Evolutionary conservation across 2,113 vertebrate genomes (phyloP).

Genomic region (Gadus chalcogrammus): DNA sequence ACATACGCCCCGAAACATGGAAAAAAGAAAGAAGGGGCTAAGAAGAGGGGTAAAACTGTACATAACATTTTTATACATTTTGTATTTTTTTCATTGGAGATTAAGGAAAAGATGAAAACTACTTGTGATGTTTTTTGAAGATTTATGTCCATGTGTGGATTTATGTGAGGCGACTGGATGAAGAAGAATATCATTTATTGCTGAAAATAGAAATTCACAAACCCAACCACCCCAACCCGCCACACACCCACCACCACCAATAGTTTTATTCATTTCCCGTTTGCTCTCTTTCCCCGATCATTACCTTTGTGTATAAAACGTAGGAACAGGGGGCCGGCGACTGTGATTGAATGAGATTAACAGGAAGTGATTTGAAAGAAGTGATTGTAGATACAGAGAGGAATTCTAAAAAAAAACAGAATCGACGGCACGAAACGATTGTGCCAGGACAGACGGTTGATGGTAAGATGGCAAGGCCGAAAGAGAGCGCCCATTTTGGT

Average conservation of each 20-base stretch:
- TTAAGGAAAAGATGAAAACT: slow-evolving; percentile 76
- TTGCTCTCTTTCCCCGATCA: slow-evolving; percentile 29
- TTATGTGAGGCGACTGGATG: slow-evolving; percentile 57
- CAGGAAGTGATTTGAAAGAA: slow-evolving; percentile 35
- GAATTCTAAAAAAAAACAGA: slow-evolving; percentile 31
- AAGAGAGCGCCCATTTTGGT: neutral
- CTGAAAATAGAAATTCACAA: slow-evolving; percentile 31
- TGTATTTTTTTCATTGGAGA: slow-evolving; percentile 98
- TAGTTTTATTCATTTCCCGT: neutral
- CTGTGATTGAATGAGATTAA: slow-evolving; percentile 53
- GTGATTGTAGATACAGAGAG: slow-evolving; percentile 65
- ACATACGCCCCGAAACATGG: slow-evolving; percentile 19
- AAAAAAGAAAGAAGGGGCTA: slow-evolving; percentile 30
- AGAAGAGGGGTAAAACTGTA: slow-evolving; percentile 63
- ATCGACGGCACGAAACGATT: slow-evolving; percentile 58
- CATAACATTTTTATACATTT: slow-evolving; percentile 90
- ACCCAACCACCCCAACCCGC: neutral
- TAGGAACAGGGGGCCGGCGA: slow-evolving; percentile 41
- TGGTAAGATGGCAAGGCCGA: slow-evolving; percentile 20
- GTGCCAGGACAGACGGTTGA: slow-evolving; percentile 46
- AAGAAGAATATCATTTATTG: slow-evolving; percentile 42
- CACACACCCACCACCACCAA: neutral
- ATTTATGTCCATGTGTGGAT: slow-evolving; percentile 73
- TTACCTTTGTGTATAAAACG: slow-evolving; percentile 41
- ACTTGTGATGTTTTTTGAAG: slow-evolving; percentile 86